Evolutionary conservation across 2,888 invertebrate genomes (phyloP).

Genomic region (Brenthis daphne): DNA sequence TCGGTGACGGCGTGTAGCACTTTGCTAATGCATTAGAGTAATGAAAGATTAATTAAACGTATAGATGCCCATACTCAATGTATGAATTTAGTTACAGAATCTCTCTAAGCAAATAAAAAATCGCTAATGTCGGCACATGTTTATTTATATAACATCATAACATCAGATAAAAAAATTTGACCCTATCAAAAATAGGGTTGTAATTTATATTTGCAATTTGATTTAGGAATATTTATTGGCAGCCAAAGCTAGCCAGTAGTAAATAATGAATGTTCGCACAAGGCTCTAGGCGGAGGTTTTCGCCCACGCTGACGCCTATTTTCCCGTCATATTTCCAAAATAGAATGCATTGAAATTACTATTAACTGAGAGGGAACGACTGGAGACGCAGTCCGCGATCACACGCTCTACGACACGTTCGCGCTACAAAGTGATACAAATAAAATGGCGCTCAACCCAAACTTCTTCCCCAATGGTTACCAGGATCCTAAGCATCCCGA

Average conservation of each 20-base stretch:
- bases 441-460: conserved; percentile 72
- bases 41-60: conserved; percentile 6
- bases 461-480: conserved; percentile 80
- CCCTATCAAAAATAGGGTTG: neutral
- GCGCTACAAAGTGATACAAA: conserved; percentile 60
- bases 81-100: neutral
- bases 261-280: conserved; percentile 49
- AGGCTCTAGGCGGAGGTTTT: conserved; percentile 62
- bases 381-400: conserved; percentile 74
- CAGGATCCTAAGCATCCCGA: conserved; percentile 80
- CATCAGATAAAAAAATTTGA: neutral
- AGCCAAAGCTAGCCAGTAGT: conserved; percentile 17
- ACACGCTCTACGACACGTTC: conserved; percentile 67
- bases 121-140: neutral
- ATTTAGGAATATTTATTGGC: conserved; percentile 16
- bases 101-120: too few relatives aligned
- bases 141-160: neutral
- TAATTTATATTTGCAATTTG: conserved; percentile 3
- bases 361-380: conserved; percentile 72
- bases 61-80: neutral
- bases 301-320: conserved; percentile 72
- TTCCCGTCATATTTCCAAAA: conserved; percentile 78
- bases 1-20: conserved; percentile 23
- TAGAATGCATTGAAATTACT: conserved; percentile 80
- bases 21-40: conserved; percentile 19